Evolutionary conservation across 2,888 invertebrate species (phyloP), one percentile per base, ranked within the genome.

Genomic region (Eulithis testata): DNA sequence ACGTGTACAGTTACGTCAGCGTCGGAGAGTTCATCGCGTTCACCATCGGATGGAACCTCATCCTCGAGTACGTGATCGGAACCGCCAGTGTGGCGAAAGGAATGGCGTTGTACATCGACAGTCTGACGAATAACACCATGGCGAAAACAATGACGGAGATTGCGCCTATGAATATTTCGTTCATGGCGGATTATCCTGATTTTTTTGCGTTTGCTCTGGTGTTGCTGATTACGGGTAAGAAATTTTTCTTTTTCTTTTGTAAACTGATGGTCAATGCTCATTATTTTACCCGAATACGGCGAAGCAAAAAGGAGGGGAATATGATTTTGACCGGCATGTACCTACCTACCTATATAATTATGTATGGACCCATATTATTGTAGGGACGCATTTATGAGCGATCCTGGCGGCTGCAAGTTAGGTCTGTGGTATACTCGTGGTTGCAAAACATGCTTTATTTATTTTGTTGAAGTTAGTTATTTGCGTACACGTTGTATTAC

Each of bases 31-130:
- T 98, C 81, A 94, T 96, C 52, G 98, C 98, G 1, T 98, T 98
- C 87, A 94, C 97, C 47, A 97, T 98, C 78, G 98, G 98, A 31
- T 98, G 98, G 98, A 98, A 98, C 88, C 94, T 98, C 55, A 97
- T 98, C 74, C 85, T 98, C 80, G 98, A 98, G 86, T 97, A 98
- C 87, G 95, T 97, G 12, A 97, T 98, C 66, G 98, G 96, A 36
- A 95, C 96, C 0, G 96, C 97, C 21, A 96, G 96, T 78, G 96
- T 97, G 2, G 96, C 96, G 21, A 95, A 96, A 94, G 96, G 74
- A 75, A 95, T 97, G 81, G 96, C 97, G 79, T 94, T 95, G 63
- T 97, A 97, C 83, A 93, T 97, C 65, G 97, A 97, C 84, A 95
- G 95, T 11, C 82, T 97, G 8, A 90, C 95, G 62, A 95, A 96